Conservation (phyloP, 2,888 invertebrate species). For the Heliconius ethilla region DNA sequence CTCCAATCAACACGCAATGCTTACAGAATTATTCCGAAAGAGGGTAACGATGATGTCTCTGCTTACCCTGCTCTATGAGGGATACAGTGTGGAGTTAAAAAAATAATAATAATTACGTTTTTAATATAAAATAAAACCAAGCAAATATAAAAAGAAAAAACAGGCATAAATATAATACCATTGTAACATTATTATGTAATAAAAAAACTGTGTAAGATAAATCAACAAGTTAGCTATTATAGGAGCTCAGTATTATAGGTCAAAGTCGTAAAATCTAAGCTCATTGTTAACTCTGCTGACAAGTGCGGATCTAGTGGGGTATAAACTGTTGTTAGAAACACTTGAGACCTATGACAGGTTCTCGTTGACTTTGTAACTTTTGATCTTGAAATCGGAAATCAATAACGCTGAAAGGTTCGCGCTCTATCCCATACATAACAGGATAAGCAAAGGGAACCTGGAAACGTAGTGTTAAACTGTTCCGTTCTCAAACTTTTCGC, state of each 20-base stretch:
- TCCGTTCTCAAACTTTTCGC: too few species aligned
- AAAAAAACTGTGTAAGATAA: constrained; percentile 14
- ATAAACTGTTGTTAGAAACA: constrained; percentile 5
- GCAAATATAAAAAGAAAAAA: neutral
- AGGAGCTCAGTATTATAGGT: constrained; percentile 22
- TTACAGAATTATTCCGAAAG: neutral
- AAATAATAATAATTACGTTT: neutral
- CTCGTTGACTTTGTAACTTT: constrained; percentile 10
- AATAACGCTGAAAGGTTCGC: neutral
- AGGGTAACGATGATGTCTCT: neutral
- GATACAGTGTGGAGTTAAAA: neutral
- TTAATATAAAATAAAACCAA: neutral
- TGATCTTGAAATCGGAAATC: neutral
- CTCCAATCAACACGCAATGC: neutral
- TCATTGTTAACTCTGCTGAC: constrained; percentile 18
- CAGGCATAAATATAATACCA: constrained; percentile 14
- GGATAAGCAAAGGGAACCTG: too few species aligned
- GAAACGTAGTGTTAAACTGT: too few species aligned
- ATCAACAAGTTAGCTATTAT: constrained; percentile 22
- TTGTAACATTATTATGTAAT: constrained; percentile 9
- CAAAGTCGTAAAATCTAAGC: constrained; percentile 31
- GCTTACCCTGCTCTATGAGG: too few species aligned
- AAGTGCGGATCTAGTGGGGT: constrained; percentile 10
- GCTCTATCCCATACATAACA: too few species aligned
- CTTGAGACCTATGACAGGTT: constrained; percentile 22